Conservation (phyloP, 2,113 vertebrate species). For the Sorex araneus region DNA sequence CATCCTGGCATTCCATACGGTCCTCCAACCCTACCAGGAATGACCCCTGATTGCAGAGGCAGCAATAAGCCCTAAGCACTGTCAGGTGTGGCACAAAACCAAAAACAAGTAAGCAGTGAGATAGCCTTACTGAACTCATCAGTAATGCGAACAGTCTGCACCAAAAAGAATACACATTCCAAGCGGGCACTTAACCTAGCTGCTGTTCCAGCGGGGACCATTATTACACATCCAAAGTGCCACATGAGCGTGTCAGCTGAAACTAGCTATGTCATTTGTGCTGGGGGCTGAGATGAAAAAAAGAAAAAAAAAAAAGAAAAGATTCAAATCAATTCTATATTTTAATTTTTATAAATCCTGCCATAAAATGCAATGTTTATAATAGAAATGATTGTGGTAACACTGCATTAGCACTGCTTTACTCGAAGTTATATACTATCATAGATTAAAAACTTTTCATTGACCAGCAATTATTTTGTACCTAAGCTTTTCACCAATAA, state of each 20-base stretch:
- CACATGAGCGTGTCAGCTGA: neutral
- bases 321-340: neutral
- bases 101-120: too few species aligned
- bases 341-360: neutral
- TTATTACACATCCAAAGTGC: neutral
- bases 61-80: too few species aligned
- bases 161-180: constrained; percentile 8
- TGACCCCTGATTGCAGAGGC: too few species aligned
- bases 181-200: neutral
- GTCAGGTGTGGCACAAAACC: too few species aligned
- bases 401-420: constrained; percentile 18
- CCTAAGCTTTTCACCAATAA: constrained; percentile 6
- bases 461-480: constrained; percentile 34
- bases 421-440: constrained; percentile 13
- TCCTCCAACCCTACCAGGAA: too few species aligned
- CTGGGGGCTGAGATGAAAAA: neutral
- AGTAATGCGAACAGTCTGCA: neutral
- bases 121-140: neutral
- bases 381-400: neutral
- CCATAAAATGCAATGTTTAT: neutral
- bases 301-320: neutral
- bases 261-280: neutral
- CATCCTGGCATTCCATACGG: too few species aligned
- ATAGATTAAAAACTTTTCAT: constrained; percentile 18
- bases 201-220: neutral